These are phyloP conservation scores for Leucosticte australis DNA, from an alignment of 2,113 vertebrate species.

Conservation along the genomic window DNA sequence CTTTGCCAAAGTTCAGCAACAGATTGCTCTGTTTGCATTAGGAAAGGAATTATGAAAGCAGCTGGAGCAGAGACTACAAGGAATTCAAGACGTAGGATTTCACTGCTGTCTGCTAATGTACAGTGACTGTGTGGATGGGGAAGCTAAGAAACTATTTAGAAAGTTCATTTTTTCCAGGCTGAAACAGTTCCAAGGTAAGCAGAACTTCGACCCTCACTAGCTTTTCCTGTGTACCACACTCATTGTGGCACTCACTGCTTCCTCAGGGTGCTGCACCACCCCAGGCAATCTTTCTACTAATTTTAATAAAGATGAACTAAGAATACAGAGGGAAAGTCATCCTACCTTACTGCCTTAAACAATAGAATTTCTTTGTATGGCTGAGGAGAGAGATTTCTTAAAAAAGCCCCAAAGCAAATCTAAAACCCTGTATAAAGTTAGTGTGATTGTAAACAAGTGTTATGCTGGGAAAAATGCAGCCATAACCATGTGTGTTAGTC, in stretches of 20 bases:
- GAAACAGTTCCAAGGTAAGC: neutral
- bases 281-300: neutral
- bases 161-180: neutral
- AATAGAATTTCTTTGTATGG: neutral
- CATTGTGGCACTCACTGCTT: fast-evolving
- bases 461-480: neutral
- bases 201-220: neutral
- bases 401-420: neutral
- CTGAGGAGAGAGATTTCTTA: neutral
- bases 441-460: neutral
- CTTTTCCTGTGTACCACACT: neutral
- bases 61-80: neutral
- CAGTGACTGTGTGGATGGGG: fast-evolving
- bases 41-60: neutral
- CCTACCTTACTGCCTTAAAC: neutral
- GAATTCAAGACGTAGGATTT: neutral
- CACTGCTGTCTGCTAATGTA: neutral
- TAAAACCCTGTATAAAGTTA: neutral
- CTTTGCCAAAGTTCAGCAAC: neutral
- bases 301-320: neutral
- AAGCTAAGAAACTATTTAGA: neutral
- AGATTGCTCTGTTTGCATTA: neutral
- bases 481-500: fast-evolving
- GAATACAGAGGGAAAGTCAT: neutral
- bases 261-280: fast-evolving